phyloP scores from a whole-genome alignment of 1,140 invertebrate species.

The Euwallacea fornicatus region DNA sequence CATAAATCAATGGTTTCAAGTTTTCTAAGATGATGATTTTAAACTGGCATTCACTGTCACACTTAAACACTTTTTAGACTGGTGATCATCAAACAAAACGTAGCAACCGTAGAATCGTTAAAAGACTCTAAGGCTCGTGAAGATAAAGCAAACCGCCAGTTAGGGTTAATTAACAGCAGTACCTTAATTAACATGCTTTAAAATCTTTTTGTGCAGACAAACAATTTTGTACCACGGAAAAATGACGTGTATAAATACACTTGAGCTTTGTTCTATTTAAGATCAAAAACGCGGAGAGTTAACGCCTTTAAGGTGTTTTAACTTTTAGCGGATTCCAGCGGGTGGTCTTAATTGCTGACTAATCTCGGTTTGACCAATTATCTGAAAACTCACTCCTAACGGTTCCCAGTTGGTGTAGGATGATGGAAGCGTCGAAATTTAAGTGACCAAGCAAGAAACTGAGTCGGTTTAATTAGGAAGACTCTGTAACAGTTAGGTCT shows the following conservation, averaged over 20 bases:
- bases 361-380: slow-evolving; percentile 15
- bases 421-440: too few relatives aligned
- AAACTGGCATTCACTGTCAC: too few relatives aligned
- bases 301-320: slow-evolving; percentile 12
- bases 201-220: slow-evolving; percentile 39
- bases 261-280: slow-evolving; percentile 38
- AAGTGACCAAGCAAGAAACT: too few relatives aligned
- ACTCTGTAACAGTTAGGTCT: too few relatives aligned
- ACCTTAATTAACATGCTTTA: slow-evolving; percentile 41
- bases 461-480: too few relatives aligned
- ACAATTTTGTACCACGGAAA: slow-evolving; percentile 36
- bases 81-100: slow-evolving; percentile 21
- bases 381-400: not conserved
- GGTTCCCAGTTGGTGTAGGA: too few relatives aligned
- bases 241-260: slow-evolving; percentile 37
- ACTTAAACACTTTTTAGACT: slow-evolving; percentile 4
- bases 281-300: slow-evolving; percentile 24
- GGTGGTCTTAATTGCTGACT: slow-evolving; percentile 19
- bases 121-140: slow-evolving; percentile 4
- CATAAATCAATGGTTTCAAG: too few relatives aligned
- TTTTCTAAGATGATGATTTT: too few relatives aligned
- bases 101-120: slow-evolving; percentile 27
- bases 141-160: slow-evolving; percentile 40
- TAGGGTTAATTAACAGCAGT: slow-evolving; percentile 41
- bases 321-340: slow-evolving; percentile 9